Evolutionary conservation across 2,888 invertebrate genomes (phyloP).

Genomic region (Xanthostigma xanthostigma): DNA sequence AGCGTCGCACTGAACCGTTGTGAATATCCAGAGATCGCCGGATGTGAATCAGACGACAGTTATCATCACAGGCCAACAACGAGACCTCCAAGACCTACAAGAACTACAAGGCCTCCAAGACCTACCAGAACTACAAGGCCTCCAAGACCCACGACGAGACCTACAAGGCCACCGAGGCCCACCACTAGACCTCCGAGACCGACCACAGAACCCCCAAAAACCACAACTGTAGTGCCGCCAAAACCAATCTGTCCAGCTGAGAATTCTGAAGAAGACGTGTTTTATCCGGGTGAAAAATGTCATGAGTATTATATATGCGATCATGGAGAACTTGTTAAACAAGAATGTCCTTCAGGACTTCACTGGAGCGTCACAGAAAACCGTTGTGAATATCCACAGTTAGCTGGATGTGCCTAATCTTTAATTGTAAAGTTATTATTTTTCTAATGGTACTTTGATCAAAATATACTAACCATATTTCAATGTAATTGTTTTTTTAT

Average conservation of each 20-base stretch:
- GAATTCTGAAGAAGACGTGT: background rate
- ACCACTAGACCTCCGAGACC: background rate
- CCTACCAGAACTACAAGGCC: background rate
- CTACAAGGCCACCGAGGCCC: background rate
- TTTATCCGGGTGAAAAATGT: background rate
- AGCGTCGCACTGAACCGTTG: background rate
- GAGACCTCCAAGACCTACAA: background rate
- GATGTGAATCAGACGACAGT: background rate
- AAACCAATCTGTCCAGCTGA: background rate
- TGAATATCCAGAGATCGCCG: conserved; percentile 3
- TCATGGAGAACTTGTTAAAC: background rate
- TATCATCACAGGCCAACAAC: background rate
- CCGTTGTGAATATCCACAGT: conserved; percentile 4
- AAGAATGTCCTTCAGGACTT: background rate
- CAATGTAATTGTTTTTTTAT: too few relatives aligned
- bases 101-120: background rate
- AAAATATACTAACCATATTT: too few relatives aligned
- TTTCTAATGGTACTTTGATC: too few relatives aligned
- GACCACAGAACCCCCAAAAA: too few relatives aligned
- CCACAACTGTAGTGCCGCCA: too few relatives aligned
- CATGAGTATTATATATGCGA: conserved; percentile 2
- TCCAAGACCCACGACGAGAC: background rate
- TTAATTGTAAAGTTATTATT: too few relatives aligned
- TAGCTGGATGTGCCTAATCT: background rate
- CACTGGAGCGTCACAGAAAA: background rate